Conservation (phyloP, 1,140 invertebrate species). For the Coelopa frigida region DNA sequence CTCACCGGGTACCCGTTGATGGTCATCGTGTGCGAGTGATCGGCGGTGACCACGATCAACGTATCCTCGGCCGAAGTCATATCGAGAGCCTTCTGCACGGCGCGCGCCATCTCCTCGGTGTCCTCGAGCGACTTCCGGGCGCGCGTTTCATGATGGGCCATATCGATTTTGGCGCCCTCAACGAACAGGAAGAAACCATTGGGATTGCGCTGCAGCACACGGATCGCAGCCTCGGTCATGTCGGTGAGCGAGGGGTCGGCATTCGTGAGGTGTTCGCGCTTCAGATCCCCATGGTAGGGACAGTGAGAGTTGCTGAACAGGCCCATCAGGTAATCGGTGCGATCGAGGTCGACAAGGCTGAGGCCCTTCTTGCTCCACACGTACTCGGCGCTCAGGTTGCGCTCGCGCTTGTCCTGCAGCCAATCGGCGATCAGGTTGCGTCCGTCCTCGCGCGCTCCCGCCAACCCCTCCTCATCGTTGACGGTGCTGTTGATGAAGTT, state of each 20-base stretch:
- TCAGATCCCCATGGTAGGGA: conserved; percentile 48
- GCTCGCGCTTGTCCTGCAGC: conserved; percentile 51
- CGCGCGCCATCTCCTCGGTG: conserved; percentile 66
- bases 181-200: conserved; percentile 84
- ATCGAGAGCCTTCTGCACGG: conserved; percentile 59
- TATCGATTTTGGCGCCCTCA: conserved; percentile 80
- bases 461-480: conserved; percentile 57
- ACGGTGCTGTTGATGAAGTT: conserved; percentile 57
- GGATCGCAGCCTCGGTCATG: conserved; percentile 74
- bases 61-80: conserved; percentile 66
- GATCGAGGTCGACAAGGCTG: conserved; percentile 51
- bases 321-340: conserved; percentile 66
- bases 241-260: conserved; percentile 67
- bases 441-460: conserved; percentile 51
- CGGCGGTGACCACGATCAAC: conserved; percentile 70
- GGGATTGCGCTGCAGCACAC: conserved; percentile 66
- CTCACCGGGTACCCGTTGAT: conserved; percentile 57
- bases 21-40: conserved; percentile 75
- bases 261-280: conserved; percentile 43
- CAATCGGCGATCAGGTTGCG: conserved; percentile 62
- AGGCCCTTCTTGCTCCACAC: conserved; percentile 60
- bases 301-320: conserved; percentile 47
- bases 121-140: conserved; percentile 71
- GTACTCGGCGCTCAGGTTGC: conserved; percentile 51
- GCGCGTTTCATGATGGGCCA: conserved; percentile 75